phyloP scores from a whole-genome alignment of 2,797 vertebrate genomes.

The Enteromius paludinosus region DNA sequence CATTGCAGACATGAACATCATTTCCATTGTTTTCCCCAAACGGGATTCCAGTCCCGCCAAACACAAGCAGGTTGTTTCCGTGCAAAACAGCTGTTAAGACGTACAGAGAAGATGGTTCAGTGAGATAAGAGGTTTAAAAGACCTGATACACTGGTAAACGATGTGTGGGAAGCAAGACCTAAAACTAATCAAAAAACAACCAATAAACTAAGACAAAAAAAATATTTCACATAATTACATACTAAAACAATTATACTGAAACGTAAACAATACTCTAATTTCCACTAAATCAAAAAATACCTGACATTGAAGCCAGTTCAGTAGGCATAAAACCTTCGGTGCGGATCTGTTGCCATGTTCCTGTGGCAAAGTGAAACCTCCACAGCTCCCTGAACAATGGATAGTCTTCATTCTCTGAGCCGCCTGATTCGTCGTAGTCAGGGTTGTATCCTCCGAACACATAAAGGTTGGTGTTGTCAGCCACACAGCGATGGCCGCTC shows the following conservation, averaged over 20 bases:
- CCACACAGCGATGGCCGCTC: constrained; percentile 96
- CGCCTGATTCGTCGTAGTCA: constrained; percentile 94
- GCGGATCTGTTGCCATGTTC: constrained; percentile 94
- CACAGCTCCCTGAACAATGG: constrained; percentile 97
- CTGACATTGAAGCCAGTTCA: constrained; percentile 97
- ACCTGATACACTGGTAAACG: neutral
- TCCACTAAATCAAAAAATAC: constrained; percentile 53
- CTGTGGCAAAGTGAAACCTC: constrained; percentile 95
- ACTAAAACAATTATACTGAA: neutral
- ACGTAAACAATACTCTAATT: neutral
- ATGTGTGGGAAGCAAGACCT: neutral
- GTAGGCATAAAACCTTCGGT: constrained; percentile 98
- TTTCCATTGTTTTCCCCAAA: constrained; percentile 98
- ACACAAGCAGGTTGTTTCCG: constrained; percentile 97
- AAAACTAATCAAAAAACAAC: neutral
- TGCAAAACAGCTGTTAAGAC: constrained; percentile 87
- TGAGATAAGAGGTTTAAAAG: neutral
- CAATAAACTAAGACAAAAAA: neutral
- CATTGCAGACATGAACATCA: constrained; percentile 95
- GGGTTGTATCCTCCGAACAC: constrained; percentile 98
- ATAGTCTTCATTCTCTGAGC: constrained; percentile 94
- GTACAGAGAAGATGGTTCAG: neutral
- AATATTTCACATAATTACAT: neutral
- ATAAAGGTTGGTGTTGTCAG: constrained; percentile 92
- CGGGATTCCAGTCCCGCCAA: constrained; percentile 96